Percentiles rank a stretch among this genome's conserved stretches.
These are phyloP conservation scores for Laothoe populi DNA, from an alignment of 2,888 invertebrate genomes.

Conservation along the genomic window DNA sequence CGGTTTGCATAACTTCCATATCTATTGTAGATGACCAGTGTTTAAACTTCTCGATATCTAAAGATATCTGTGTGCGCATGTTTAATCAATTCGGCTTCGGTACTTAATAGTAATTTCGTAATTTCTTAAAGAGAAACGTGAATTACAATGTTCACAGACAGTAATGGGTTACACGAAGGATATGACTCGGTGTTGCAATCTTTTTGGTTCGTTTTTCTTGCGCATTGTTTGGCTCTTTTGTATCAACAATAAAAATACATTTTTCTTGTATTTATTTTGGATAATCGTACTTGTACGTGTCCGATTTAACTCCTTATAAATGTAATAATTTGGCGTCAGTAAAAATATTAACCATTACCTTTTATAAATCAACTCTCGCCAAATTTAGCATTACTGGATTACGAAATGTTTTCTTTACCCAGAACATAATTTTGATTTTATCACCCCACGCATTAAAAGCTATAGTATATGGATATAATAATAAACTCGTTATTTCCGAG, in stretches of 20 bases:
- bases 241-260: constrained; percentile 15
- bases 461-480: constrained; percentile 19
- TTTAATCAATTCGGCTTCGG: constrained; percentile 47
- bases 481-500: constrained; percentile 1
- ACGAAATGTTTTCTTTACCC: background rate
- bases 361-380: too few species aligned
- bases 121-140: constrained; percentile 42
- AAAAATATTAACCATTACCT: background rate
- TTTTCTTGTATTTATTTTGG: constrained; percentile 5
- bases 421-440: background rate
- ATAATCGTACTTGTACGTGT: background rate
- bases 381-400: background rate
- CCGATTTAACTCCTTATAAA: background rate
- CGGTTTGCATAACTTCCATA: constrained; percentile 4
- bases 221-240: constrained; percentile 33
- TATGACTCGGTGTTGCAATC: constrained; percentile 44
- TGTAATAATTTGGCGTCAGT: background rate
- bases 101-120: constrained; percentile 40
- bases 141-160: constrained; percentile 48
- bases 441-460: background rate
- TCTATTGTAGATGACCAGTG: constrained; percentile 23
- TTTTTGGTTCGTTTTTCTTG: constrained; percentile 38
- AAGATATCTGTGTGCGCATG: constrained; percentile 30
- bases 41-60: constrained; percentile 31
- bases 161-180: constrained; percentile 48